These are phyloP conservation scores for Drosophila elegans DNA, from an alignment of 1,140 invertebrate species.

Conservation along the genomic window DNA sequence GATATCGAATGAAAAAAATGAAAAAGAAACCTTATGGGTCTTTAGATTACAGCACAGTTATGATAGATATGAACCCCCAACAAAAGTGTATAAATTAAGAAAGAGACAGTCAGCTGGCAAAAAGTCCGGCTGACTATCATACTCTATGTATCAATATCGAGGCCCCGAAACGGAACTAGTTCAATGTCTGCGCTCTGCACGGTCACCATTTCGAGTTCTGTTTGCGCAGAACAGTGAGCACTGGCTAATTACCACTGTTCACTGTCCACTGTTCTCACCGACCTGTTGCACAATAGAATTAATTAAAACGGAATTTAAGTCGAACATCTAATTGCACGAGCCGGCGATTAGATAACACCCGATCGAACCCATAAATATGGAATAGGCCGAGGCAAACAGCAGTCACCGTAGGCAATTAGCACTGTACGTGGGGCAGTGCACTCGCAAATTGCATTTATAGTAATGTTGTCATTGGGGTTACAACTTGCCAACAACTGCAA, in stretches of 20 bases:
- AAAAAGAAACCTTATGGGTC: no score
- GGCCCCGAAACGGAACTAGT: slow-evolving; percentile 63
- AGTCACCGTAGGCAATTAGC: slow-evolving; percentile 10
- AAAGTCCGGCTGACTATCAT: slow-evolving; percentile 32
- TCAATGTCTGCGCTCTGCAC: slow-evolving; percentile 56
- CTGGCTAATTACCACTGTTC: neutral
- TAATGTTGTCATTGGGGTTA: slow-evolving; percentile 59
- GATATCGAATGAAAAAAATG: no score
- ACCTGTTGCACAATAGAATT: slow-evolving; percentile 12
- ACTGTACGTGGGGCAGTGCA: slow-evolving; percentile 33
- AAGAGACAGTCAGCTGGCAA: slow-evolving; percentile 18
- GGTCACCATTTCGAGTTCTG: slow-evolving; percentile 22
- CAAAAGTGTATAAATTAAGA: neutral
- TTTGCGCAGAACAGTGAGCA: slow-evolving; percentile 29
- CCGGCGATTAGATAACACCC: slow-evolving; percentile 11
- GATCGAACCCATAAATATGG: slow-evolving; percentile 4
- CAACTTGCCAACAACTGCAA: slow-evolving; percentile 10
- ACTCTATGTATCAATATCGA: neutral
- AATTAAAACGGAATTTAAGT: slow-evolving; percentile 26
- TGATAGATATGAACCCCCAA: neutral
- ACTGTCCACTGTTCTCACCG: neutral
- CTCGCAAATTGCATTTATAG: slow-evolving; percentile 37
- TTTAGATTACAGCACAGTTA: no score
- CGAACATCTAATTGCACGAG: slow-evolving; percentile 15
- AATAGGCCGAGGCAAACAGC: neutral